Conservation (phyloP, 2,888 invertebrate genomes). For the Callimorpha dominula region DNA sequence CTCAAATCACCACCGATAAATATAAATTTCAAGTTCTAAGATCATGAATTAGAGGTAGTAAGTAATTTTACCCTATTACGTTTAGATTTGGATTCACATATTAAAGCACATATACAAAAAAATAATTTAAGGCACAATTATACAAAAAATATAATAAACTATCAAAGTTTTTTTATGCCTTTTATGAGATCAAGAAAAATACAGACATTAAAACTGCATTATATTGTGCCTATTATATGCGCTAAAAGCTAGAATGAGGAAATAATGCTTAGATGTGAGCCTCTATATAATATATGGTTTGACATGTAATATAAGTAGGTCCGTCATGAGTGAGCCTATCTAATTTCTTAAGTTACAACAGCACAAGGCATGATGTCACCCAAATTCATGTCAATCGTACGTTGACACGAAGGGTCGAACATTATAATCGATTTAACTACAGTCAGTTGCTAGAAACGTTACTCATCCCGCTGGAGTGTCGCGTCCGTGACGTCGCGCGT, state of each 20-base stretch:
- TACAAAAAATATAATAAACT: no score
- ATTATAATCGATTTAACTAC: conserved; percentile 34
- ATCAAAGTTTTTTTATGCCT: no score
- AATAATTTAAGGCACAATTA: no score
- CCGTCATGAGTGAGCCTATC: neutral
- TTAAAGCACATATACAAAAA: no score
- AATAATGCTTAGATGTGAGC: neutral
- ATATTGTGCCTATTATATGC: neutral
- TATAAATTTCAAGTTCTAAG: no score
- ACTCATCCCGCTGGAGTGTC: neutral
- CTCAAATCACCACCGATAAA: no score
- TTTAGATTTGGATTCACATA: no score
- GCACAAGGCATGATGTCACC: conserved; percentile 5
- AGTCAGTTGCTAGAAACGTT: conserved; percentile 17
- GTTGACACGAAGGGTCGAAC: conserved; percentile 21
- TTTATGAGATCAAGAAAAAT: no score
- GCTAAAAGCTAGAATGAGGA: neutral
- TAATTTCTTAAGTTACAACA: neutral
- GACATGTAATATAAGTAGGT: neutral
- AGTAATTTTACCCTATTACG: no score
- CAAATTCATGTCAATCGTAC: conserved; percentile 16
- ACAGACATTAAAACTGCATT: no score
- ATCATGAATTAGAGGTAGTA: no score
- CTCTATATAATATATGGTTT: neutral
- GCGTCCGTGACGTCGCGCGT: neutral